A percentile compares a stretch with the other conserved stretches of the same genome.
These are phyloP conservation scores for Enteromius afrohamiltoni DNA, from an alignment of 2,797 vertebrate species.

Conservation along the genomic window DNA sequence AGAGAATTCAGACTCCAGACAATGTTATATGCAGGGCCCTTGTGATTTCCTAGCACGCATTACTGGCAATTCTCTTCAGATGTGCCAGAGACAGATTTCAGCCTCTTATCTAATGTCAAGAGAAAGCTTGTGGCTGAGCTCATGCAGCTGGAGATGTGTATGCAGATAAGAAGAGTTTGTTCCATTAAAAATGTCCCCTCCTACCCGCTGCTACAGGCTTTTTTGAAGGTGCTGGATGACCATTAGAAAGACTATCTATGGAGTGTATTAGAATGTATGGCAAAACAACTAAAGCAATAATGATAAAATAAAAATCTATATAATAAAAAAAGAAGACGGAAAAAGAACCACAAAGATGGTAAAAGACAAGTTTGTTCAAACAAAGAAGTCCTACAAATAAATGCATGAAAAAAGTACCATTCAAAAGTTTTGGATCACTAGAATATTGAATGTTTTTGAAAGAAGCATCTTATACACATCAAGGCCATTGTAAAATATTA, in stretches of 20 bases:
- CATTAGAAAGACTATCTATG: conserved; percentile 2
- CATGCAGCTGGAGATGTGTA: conserved; percentile 23
- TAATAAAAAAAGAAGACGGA: background rate
- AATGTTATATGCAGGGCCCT: conserved; percentile 35
- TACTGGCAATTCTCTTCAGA: conserved; percentile 36
- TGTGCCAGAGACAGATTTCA: conserved; percentile 24
- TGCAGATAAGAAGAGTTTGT: conserved; percentile 5
- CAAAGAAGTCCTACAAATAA: background rate
- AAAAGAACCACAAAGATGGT: background rate
- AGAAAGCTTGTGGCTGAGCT: conserved; percentile 40
- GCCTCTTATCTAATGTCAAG: conserved; percentile 47
- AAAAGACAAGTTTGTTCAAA: background rate
- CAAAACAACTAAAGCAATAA: background rate
- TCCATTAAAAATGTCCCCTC: conserved; percentile 9
- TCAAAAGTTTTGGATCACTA: background rate
- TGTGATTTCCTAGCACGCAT: conserved; percentile 30
- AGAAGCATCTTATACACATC: background rate
- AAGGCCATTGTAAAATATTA: background rate
- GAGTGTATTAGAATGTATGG: background rate
- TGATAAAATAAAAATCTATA: background rate
- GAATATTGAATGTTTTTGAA: background rate
- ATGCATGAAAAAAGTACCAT: background rate
- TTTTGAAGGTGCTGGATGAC: conserved; percentile 12
- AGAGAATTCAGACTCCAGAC: conserved; percentile 29
- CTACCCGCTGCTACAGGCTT: conserved; percentile 8